Evolutionary conservation across 2,797 vertebrate species (phyloP).

Genomic region (Iguana delicatissima): DNA sequence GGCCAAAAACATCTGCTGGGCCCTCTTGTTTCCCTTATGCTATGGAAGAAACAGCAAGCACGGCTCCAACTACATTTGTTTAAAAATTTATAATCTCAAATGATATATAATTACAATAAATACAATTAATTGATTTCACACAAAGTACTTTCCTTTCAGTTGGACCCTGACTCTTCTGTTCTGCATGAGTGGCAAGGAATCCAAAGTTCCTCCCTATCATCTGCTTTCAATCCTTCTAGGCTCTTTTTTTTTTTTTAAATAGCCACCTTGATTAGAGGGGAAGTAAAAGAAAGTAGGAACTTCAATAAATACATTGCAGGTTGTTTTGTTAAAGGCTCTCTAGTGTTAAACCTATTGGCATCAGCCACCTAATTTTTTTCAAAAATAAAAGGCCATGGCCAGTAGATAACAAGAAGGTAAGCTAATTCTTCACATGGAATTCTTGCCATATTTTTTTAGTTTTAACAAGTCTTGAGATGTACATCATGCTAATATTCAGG

Average conservation of each 20-base stretch:
- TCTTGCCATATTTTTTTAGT: slow-evolving; percentile 36
- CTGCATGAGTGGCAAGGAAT: not conserved
- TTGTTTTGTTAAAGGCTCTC: not conserved
- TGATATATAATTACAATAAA: no score
- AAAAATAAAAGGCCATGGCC: slow-evolving; percentile 44
- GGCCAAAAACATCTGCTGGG: no score
- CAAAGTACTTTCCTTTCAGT: slow-evolving; percentile 21
- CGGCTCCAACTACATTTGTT: no score
- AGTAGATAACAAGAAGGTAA: not conserved
- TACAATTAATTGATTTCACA: no score
- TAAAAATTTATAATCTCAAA: no score
- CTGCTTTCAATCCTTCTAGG: not conserved
- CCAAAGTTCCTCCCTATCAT: not conserved
- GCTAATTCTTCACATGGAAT: slow-evolving; percentile 26
- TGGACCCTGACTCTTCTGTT: not conserved
- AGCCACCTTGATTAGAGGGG: no score
- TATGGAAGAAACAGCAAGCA: no score
- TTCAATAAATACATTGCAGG: slow-evolving; percentile 7
- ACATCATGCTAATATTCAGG: slow-evolving; percentile 46
- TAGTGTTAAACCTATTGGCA: not conserved
- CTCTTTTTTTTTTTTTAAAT: not conserved
- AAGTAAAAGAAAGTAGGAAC: not conserved
- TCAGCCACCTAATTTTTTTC: slow-evolving; percentile 19
- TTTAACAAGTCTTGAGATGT: slow-evolving; percentile 35
- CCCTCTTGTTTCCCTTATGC: no score